phyloP scores from a whole-genome alignment of 2,797 vertebrate species.

The Channallabes apus region DNA sequence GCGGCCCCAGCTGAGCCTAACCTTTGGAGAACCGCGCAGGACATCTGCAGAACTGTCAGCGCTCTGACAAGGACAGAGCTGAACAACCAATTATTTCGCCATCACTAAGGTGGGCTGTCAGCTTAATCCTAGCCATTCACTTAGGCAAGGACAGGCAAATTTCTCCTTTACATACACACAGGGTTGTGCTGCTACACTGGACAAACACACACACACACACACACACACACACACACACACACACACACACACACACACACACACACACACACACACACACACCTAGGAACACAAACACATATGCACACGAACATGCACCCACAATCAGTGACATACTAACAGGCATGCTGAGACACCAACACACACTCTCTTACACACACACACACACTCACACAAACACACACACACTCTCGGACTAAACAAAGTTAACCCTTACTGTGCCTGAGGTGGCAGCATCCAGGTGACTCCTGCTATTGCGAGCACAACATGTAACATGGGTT shows the following conservation, averaged over 20 bases:
- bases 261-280: too few relatives aligned
- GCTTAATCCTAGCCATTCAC: slow-evolving; percentile 99
- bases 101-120: slow-evolving; percentile 99
- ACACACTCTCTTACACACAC: slow-evolving; percentile 32
- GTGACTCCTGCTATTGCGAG: slow-evolving; percentile 70
- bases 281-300: slow-evolving; percentile 55
- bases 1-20: slow-evolving; percentile 97
- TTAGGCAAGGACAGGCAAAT: slow-evolving; percentile 99
- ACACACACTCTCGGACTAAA: slow-evolving; percentile 71
- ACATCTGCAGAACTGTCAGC: slow-evolving; percentile 99
- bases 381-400: slow-evolving; percentile 59
- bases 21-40: slow-evolving; percentile 99
- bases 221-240: slow-evolving; percentile 39
- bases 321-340: slow-evolving; percentile 45
- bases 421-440: slow-evolving; percentile 86
- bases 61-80: slow-evolving; percentile 99
- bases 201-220: slow-evolving; percentile 57
- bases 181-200: slow-evolving; percentile 62
- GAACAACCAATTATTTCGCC: slow-evolving; percentile 99
- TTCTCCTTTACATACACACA: slow-evolving; percentile 97
- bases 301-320: slow-evolving; percentile 55
- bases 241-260: too few relatives aligned
- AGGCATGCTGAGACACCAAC: slow-evolving; percentile 32
- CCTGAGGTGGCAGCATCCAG: slow-evolving; percentile 65
- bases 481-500: slow-evolving; percentile 65